These are phyloP conservation scores for Eutolmus rufibarbis DNA, from an alignment of 2,888 invertebrate genomes.

Conservation along the genomic window DNA sequence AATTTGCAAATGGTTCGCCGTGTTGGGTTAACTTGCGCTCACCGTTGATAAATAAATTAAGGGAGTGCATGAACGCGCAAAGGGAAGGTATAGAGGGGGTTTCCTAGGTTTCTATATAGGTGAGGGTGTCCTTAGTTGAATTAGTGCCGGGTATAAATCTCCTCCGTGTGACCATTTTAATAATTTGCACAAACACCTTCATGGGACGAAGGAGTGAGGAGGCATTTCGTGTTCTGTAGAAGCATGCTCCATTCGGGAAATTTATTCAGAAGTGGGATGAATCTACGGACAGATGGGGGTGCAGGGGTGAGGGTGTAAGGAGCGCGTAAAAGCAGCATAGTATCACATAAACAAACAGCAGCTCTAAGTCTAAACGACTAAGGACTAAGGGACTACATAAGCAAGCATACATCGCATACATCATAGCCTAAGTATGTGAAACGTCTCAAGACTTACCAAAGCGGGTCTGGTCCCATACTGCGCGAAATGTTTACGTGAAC, in stretches of 20 bases:
- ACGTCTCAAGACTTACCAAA: constrained; percentile 49
- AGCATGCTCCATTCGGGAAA: constrained; percentile 4
- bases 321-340: not conserved
- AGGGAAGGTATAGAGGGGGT: not conserved
- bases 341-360: not conserved
- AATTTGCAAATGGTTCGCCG: not conserved
- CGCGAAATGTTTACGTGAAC: constrained; percentile 11
- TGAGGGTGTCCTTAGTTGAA: not conserved
- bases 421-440: not conserved
- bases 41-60: not conserved
- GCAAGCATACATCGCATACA: not conserved
- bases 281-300: not conserved
- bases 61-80: not conserved
- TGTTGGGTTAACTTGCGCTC: not conserved
- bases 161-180: constrained; percentile 20
- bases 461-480: constrained; percentile 50
- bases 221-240: not conserved
- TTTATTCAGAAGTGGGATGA: not conserved
- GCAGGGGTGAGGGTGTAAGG: not conserved
- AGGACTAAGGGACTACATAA: not conserved
- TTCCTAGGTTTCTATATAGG: not conserved
- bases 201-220: not conserved
- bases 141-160: not conserved
- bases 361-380: not conserved
- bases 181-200: constrained; percentile 17